Base-by-base conservation (phyloP, 2,797 vertebrate genomes). In the Fratercula arctica region DNA sequence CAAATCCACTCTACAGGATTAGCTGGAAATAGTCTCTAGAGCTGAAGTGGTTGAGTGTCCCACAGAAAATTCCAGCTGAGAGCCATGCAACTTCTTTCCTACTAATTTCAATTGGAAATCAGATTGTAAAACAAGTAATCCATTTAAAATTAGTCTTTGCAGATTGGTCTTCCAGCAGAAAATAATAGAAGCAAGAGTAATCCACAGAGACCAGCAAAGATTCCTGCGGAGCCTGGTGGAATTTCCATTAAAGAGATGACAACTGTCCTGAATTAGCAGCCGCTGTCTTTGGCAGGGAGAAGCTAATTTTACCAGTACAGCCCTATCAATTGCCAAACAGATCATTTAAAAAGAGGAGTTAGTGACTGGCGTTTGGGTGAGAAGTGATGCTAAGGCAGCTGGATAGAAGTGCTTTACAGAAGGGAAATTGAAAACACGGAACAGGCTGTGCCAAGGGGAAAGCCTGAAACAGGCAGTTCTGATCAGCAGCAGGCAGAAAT, bases 111-210 rank as follows among this genome's bases (percentile, higher is more conserved):
- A 11, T 14, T 87, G 50, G 50, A 93, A 93, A 93, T 70, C 13
- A 16, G 54, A 60, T 82, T 88, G 67, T 75, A 64, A 88, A 89
- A 51, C 35, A 92, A 87, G 41, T 77, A 93, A 87, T 83, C 57
- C 12, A 41, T 87, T 94, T 93, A 80, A 87, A 94, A 93, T 77
- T 80, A 74, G 23, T 59, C 64, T 89, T 90, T 84, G 63, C 19
- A 46, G 53, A 67, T 78, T 82, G 59, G 25, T 77, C 70, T 79
- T 89, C 63, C 60, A 92, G 70, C 29, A 91, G 61, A 93, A 92
- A 87, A 82, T 79, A 64, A 80, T 24, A 81, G 76, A 76, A 90
- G 80, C 23, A 53, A 59, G 51, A 87, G 25, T 82, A 84, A 93
- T 75, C 70, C 66, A 78, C 50, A 80, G 79, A 83, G 86, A 79